A percentile compares a stretch with the other conserved stretches of the same genome.
Conservation (phyloP, 2,113 vertebrate species). For the Microtus ochrogaster region DNA sequence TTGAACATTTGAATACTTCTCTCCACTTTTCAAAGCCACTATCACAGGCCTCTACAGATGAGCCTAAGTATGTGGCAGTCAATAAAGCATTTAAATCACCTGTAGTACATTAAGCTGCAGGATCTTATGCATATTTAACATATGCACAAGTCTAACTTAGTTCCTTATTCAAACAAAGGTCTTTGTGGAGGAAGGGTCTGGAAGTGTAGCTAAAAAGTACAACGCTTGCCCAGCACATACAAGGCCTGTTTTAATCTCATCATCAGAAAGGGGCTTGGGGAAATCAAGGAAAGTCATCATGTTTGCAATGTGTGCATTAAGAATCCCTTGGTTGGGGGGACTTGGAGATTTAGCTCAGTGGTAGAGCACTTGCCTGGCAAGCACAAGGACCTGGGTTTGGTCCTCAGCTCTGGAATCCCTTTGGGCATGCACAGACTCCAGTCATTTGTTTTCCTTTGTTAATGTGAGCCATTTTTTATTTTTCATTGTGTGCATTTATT, state of each 20-base stretch:
- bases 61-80: background rate
- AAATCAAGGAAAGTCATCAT: background rate
- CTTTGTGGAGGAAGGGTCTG: background rate
- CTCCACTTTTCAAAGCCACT: background rate
- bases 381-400: too few relatives aligned
- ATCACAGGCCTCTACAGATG: background rate
- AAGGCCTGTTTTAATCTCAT: background rate
- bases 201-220: background rate
- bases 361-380: too few relatives aligned
- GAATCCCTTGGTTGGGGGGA: background rate
- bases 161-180: background rate
- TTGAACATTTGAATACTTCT: background rate
- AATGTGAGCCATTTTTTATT: background rate
- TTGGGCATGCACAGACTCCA: background rate
- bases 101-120: background rate
- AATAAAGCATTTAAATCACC: slow-evolving; percentile 31
- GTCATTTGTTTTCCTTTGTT: background rate
- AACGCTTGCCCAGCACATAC: background rate
- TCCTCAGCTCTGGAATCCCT: background rate
- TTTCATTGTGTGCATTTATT: background rate
- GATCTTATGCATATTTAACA: background rate
- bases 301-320: background rate
- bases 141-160: background rate
- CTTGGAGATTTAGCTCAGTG: too few relatives aligned
- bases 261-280: background rate